A percentile compares a stretch with the other conserved stretches of the same genome.
Conservation (phyloP, 1,140 invertebrate species). For the Hyles vespertilio region DNA sequence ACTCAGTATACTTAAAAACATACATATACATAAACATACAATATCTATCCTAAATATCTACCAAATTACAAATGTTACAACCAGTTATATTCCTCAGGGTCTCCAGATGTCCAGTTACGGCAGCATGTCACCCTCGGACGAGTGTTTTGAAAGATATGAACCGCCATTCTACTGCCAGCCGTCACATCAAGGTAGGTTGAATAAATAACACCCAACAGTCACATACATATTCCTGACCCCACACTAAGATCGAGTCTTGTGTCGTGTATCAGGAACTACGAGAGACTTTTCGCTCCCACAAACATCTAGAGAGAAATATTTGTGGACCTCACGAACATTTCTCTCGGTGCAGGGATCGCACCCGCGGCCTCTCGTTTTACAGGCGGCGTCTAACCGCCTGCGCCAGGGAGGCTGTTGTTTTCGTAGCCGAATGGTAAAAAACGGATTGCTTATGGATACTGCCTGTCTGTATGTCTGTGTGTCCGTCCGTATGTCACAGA, state of each 20-base stretch:
- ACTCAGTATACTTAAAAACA: no score
- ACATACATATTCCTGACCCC: not conserved
- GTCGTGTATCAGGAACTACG: not conserved
- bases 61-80: no score
- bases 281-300: not conserved
- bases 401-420: not conserved
- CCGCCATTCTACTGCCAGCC: constrained; percentile 65
- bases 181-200: constrained; percentile 47
- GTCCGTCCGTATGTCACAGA: no score
- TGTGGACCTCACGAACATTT: no score
- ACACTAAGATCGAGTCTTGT: not conserved
- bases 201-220: not conserved
- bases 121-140: constrained; percentile 64
- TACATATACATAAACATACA: no score
- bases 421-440: not conserved
- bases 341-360: no score
- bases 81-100: constrained; percentile 10
- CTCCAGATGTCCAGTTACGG: constrained; percentile 66
- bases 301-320: not conserved
- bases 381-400: no score
- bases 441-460: not conserved
- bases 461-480: no score
- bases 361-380: no score
- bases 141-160: constrained; percentile 68
- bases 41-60: no score